These are phyloP conservation scores for Cetonia aurata DNA, from an alignment of 2,888 invertebrate species.

Conservation along the genomic window DNA sequence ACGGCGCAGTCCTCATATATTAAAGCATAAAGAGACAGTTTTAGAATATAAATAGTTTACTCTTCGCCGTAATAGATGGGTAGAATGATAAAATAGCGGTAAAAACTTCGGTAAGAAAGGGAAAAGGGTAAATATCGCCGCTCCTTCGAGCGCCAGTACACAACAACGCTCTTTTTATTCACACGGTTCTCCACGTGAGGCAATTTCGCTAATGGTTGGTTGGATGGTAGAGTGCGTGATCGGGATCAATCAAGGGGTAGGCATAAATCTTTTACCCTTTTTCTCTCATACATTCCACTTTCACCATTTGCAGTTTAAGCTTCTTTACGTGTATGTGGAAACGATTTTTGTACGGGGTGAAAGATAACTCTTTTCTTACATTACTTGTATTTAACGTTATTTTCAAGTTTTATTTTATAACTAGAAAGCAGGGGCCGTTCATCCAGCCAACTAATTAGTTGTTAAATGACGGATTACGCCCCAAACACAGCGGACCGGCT, in stretches of 20 bases:
- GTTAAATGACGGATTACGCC: no score
- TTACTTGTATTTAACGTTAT: no score
- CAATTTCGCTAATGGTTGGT: conserved; percentile 35
- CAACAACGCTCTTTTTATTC: conserved; percentile 36
- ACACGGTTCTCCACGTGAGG: conserved; percentile 10
- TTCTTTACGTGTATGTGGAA: conserved; percentile 1
- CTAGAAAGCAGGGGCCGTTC: no score
- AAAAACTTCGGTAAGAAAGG: conserved; percentile 1
- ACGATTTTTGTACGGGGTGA: not conserved
- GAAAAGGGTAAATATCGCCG: conserved; percentile 24
- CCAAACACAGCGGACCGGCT: no score
- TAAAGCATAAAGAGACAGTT: conserved; percentile 12
- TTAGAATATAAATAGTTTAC: conserved; percentile 18
- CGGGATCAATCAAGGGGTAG: conserved; percentile 32
- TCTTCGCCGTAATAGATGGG: conserved; percentile 3
- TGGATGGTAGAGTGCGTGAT: conserved; percentile 29
- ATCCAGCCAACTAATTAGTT: no score
- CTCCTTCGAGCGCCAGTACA: conserved; percentile 3
- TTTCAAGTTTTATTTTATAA: no score
- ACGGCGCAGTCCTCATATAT: not conserved
- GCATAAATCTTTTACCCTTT: conserved; percentile 30
- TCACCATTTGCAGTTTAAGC: conserved; percentile 4
- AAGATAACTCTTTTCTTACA: no score
- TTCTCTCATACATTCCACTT: not conserved
- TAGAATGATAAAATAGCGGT: conserved; percentile 19